A percentile compares a stretch with the other conserved stretches of the same genome.
phyloP scores from a whole-genome alignment of 2,888 invertebrate genomes.

The Agrochola macilenta region DNA sequence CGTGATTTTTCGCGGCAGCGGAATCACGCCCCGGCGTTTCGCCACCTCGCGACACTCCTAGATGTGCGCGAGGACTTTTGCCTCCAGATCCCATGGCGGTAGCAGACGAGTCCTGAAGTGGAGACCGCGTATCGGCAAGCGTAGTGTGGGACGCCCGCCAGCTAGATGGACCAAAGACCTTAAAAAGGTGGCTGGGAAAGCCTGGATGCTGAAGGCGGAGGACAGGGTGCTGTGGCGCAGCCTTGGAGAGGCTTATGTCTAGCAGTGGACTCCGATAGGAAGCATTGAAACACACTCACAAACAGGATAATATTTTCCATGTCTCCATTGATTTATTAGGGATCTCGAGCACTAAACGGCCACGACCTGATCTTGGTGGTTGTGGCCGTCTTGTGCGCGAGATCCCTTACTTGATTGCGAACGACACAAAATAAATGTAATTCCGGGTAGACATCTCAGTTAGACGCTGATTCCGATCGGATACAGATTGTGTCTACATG shows the following conservation, averaged over 20 bases:
- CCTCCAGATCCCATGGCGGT: too few relatives aligned
- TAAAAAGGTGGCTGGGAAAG: neutral
- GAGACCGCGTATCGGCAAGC: neutral
- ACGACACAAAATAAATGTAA: constrained; percentile 30
- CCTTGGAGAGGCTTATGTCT: neutral
- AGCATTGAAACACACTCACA: neutral
- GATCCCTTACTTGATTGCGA: constrained; percentile 15
- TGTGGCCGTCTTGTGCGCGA: too few relatives aligned
- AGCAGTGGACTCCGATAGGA: neutral
- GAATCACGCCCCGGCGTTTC: too few relatives aligned
- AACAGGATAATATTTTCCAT: neutral
- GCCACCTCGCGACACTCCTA: too few relatives aligned
- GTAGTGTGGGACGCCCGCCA: neutral
- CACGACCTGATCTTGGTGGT: too few relatives aligned
- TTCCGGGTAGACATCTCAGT: constrained; percentile 29
- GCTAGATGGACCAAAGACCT: neutral
- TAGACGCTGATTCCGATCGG: constrained; percentile 37
- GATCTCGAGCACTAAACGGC: too few relatives aligned
- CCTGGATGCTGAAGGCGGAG: neutral
- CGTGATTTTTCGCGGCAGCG: too few relatives aligned
- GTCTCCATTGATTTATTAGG: neutral
- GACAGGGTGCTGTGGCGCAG: neutral
- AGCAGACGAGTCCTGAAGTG: neutral
- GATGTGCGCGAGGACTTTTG: too few relatives aligned
- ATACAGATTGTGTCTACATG: constrained; percentile 54